Evolutionary conservation across 2,888 invertebrate genomes (phyloP), one percentile per base, ranked within the genome.

Genomic region (Glaucopsyche alexis): DNA sequence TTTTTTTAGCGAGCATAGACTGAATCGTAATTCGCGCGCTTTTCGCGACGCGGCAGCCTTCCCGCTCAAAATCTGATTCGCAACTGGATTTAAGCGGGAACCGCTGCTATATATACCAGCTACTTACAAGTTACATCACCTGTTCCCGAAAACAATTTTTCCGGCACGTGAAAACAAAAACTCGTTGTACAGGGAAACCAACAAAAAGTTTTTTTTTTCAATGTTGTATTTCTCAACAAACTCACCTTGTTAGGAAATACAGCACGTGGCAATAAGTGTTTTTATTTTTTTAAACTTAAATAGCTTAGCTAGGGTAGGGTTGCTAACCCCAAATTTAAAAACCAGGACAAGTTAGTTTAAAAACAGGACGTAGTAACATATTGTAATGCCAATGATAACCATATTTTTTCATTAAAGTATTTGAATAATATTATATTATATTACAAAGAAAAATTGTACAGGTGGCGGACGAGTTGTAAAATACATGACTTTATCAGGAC

Each of bases 31-130:
- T 66, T 66, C 66, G 66, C 66, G 66, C 66, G 66, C 19, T 66
- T 66, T 66, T 66, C 42, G 42, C 40, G 66, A 66, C 42, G 66
- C 8, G 42, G 42, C 66, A n/a, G 16, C 66, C 66, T 66, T 66
- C 42, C 66, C 66, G 66, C 66, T 9, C 42, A 66, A 42, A 40
- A 0, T 66, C 66, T 8, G 42, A n/a, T 9, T 14, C 66, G 66
- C 38, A 9, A 66, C 66, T 66, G 66, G 7, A 9, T n/a, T 8
- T 8, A 66, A 16, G 42, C 66, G 42, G 66, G 14, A 14, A n/a
- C 8, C 7, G n/a, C 66, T 19, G 55, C 55, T 55, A 55, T 19
- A 19, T 55, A 50, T 8, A 55, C 55, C 19, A 9, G 52, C 55
- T 19, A 19, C 19, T 55, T 55, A 55, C 19, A 55, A 19, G 9